phyloP scores from a whole-genome alignment of 2,888 invertebrate species.

The Caenorhabditis angaria region DNA sequence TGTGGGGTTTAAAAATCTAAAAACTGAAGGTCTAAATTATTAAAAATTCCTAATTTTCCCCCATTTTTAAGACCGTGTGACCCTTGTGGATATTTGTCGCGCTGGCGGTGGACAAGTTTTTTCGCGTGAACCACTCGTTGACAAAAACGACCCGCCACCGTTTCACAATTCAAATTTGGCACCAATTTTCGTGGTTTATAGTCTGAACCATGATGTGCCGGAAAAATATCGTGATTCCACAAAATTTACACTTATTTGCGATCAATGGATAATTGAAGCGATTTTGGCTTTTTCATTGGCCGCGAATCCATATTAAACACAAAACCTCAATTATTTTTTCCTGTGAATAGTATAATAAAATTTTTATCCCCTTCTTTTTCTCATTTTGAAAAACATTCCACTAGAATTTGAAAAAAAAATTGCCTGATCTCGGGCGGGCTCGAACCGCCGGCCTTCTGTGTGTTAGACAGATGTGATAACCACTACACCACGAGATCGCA shows the following conservation, averaged over 20 bases:
- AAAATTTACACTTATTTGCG: slow-evolving; percentile 30
- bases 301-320: slow-evolving; percentile 18
- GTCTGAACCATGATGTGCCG: slow-evolving; percentile 26
- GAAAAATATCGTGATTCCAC: slow-evolving; percentile 29
- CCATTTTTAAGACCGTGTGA: slow-evolving; percentile 23
- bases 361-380: background rate
- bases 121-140: slow-evolving; percentile 15
- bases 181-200: slow-evolving; percentile 31
- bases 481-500: slow-evolving; percentile 66
- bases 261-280: slow-evolving; percentile 36
- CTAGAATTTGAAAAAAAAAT: slow-evolving; percentile 8
- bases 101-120: slow-evolving; percentile 22
- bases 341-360: background rate
- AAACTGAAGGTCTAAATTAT: too few relatives aligned
- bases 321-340: too few relatives aligned
- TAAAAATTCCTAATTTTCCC: too few relatives aligned
- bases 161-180: slow-evolving; percentile 21
- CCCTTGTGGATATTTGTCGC: slow-evolving; percentile 28
- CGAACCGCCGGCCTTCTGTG: slow-evolving; percentile 70
- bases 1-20: background rate
- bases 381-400: background rate
- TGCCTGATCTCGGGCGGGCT: slow-evolving; percentile 65
- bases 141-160: slow-evolving; percentile 19
- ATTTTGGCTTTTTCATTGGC: slow-evolving; percentile 29
- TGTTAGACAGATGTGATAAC: slow-evolving; percentile 71